Evolutionary conservation across 1,140 invertebrate species (phyloP).

Genomic region (Holotrichia oblita): DNA sequence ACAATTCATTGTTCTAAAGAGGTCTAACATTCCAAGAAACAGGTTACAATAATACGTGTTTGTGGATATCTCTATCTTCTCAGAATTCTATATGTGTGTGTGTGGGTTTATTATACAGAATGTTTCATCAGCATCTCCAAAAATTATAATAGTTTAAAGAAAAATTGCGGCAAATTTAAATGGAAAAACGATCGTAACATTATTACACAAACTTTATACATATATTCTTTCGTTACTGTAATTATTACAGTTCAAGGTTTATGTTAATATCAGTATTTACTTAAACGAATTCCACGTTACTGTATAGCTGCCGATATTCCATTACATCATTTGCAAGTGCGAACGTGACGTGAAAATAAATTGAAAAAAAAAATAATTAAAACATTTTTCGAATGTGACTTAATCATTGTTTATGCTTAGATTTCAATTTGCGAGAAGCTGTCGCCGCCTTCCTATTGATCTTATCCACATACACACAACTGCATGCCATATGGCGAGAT

Average conservation of each 20-base stretch:
- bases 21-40: neutral
- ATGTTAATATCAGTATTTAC: neutral
- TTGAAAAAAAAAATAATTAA: neutral
- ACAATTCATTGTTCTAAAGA: neutral
- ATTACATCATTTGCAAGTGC: neutral
- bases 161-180: too few species aligned
- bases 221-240: neutral
- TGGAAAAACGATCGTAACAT: too few species aligned
- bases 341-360: neutral
- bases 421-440: neutral
- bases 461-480: too few species aligned
- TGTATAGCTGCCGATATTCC: neutral
- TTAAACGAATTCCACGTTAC: neutral
- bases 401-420: neutral
- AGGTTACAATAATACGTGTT: too few species aligned
- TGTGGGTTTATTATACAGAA: too few species aligned
- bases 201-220: neutral
- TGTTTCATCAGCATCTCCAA: too few species aligned
- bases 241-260: conserved; percentile 13
- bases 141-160: too few species aligned
- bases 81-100: too few species aligned
- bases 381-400: neutral
- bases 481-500: neutral
- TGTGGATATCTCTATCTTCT: too few species aligned
- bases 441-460: neutral